Percentiles rank a stretch among this genome's conserved stretches.
Evolutionary conservation across 2,797 vertebrate species (phyloP).

Genomic region (Sebastes hubbsi): DNA sequence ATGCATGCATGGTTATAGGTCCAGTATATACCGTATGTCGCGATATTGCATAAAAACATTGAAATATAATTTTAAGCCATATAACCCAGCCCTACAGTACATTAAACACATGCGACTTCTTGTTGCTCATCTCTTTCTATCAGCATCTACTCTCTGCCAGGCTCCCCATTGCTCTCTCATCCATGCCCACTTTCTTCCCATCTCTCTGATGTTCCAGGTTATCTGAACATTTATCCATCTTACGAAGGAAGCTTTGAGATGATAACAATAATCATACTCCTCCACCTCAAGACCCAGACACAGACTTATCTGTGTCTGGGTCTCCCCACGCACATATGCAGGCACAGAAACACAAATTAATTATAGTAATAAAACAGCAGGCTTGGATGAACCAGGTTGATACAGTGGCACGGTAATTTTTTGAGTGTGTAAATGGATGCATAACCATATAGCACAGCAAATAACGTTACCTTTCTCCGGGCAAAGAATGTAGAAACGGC

Average conservation of each 20-base stretch:
- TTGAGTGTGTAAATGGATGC: neutral
- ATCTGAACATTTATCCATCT: neutral
- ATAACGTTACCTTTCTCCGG: neutral
- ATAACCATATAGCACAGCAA: neutral
- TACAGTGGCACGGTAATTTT: neutral
- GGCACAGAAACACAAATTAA: conserved; percentile 31
- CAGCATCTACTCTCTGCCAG: neutral
- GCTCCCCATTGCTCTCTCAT: neutral
- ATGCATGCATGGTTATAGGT: too few species aligned
- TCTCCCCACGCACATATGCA: neutral
- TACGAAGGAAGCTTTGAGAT: conserved; percentile 28
- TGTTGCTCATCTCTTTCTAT: neutral
- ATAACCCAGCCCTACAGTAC: too few species aligned
- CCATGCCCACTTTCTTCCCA: neutral
- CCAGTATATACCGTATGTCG: too few species aligned
- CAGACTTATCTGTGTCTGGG: neutral
- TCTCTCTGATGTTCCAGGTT: neutral
- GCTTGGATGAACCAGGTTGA: neutral
- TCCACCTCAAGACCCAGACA: conserved; percentile 4
- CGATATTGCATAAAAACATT: too few species aligned
- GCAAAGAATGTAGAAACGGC: neutral
- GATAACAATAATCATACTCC: conserved; percentile 51
- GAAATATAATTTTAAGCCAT: too few species aligned
- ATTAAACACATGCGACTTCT: neutral
- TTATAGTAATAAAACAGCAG: conserved; percentile 39